Percentiles rank a stretch among this genome's conserved stretches.
Evolutionary conservation across 2,113 vertebrate genomes (phyloP).

Genomic region (Piprites chloris): DNA sequence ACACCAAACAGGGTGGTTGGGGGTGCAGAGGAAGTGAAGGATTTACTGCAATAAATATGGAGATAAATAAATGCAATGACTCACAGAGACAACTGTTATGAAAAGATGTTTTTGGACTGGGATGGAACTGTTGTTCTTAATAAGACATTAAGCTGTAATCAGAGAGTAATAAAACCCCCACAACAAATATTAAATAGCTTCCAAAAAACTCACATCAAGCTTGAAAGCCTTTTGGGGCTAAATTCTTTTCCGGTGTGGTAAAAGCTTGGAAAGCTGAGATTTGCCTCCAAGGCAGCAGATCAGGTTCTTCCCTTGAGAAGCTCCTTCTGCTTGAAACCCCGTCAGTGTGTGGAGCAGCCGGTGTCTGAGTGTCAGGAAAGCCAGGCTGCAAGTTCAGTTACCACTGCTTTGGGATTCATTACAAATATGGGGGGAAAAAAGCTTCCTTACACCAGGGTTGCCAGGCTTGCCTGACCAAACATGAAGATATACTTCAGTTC

Average conservation of each 20-base stretch:
- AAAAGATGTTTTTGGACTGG: neutral
- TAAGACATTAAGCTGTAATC: neutral
- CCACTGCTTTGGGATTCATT: neutral
- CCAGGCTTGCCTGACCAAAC: neutral
- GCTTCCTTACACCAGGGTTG: neutral
- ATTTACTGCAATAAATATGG: neutral
- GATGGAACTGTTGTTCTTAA: neutral
- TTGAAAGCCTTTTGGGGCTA: neutral
- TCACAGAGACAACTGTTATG: neutral
- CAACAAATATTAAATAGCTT: neutral
- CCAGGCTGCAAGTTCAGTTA: neutral
- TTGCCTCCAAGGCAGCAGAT: neutral
- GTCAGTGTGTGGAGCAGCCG: neutral
- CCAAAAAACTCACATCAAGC: neutral
- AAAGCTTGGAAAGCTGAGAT: neutral
- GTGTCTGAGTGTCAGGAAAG: neutral
- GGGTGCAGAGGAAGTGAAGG: neutral
- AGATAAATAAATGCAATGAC: conserved; percentile 33
- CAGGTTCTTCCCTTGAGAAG: neutral
- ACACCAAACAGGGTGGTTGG: neutral
- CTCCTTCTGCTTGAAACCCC: neutral
- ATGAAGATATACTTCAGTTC: neutral
- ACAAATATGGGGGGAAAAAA: neutral
- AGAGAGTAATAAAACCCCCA: neutral
- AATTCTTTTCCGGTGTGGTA: neutral